A percentile compares a stretch with the other conserved stretches of the same genome.
These are phyloP conservation scores for Drosophila dunni DNA, from an alignment of 1,140 invertebrate species.

Conservation along the genomic window DNA sequence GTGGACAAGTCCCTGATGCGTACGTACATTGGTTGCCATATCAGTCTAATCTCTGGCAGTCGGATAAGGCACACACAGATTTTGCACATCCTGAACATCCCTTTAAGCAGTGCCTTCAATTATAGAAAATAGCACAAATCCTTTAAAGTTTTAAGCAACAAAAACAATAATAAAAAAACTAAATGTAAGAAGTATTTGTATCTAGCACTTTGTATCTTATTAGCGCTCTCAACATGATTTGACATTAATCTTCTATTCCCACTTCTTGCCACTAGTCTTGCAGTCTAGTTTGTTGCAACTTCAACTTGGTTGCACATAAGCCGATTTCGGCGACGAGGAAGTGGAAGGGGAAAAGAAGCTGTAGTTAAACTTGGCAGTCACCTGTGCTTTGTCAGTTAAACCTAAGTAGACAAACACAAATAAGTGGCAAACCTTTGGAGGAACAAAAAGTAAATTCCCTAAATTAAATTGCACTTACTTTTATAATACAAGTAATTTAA, in stretches of 20 bases:
- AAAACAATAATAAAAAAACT: conserved; percentile 42
- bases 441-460: conserved; percentile 31
- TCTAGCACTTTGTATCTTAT: conserved; percentile 61
- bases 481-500: too few species aligned
- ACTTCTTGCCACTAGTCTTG: conserved; percentile 5
- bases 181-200: conserved; percentile 26
- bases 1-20: conserved; percentile 21
- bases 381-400: conserved; percentile 25
- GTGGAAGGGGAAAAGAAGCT: conserved; percentile 16
- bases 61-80: conserved; percentile 47
- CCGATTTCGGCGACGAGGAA: conserved; percentile 22
- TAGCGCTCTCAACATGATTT: conserved; percentile 68
- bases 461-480: too few species aligned
- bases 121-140: conserved; percentile 77
- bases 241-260: conserved; percentile 63
- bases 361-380: conserved; percentile 28
- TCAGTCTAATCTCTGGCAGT: conserved; percentile 21
- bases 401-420: conserved; percentile 42
- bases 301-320: conserved; percentile 76
- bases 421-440: conserved; percentile 22
- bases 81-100: conserved; percentile 40
- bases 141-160: conserved; percentile 61
- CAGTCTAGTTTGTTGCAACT: conserved; percentile 44
- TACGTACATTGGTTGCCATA: conserved; percentile 20
- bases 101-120: conserved; percentile 49